These are phyloP conservation scores for Progne subis DNA, from an alignment of 2,113 vertebrate genomes.

Conservation along the genomic window DNA sequence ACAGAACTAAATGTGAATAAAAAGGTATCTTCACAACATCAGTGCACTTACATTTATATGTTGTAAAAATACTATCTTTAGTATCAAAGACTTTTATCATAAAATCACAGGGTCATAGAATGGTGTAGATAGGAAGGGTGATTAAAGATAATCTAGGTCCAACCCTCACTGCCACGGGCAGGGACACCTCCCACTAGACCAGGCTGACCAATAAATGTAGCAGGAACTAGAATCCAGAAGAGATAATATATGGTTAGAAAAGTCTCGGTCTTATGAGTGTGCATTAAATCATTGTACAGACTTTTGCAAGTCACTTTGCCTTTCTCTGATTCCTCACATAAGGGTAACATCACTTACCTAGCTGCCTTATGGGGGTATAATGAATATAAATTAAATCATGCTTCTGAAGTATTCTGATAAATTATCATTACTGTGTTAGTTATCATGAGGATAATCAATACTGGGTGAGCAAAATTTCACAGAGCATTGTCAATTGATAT, in stretches of 20 bases:
- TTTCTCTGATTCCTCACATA: not conserved
- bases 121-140: not conserved
- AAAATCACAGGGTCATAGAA: not conserved
- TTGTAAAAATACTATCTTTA: not conserved
- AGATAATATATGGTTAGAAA: not conserved
- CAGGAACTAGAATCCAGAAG: not conserved
- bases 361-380: not conserved
- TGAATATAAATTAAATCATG: not conserved
- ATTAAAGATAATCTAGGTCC: not conserved
- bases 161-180: fast-evolving
- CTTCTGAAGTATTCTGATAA: not conserved
- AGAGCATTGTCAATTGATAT: not conserved
- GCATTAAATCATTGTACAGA: not conserved
- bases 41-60: not conserved
- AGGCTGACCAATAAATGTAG: not conserved
- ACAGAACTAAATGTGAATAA: not conserved
- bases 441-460: not conserved
- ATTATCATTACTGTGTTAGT: not conserved
- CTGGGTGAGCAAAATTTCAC: not conserved
- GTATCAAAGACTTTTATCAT: not conserved
- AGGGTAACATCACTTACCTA: not conserved
- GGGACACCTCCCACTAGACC: too few species aligned
- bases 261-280: not conserved
- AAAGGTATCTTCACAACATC: not conserved
- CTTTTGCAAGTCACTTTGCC: not conserved